Conservation (phyloP, 2,797 vertebrate species). For the Dendrocincla fuliginosa region DNA sequence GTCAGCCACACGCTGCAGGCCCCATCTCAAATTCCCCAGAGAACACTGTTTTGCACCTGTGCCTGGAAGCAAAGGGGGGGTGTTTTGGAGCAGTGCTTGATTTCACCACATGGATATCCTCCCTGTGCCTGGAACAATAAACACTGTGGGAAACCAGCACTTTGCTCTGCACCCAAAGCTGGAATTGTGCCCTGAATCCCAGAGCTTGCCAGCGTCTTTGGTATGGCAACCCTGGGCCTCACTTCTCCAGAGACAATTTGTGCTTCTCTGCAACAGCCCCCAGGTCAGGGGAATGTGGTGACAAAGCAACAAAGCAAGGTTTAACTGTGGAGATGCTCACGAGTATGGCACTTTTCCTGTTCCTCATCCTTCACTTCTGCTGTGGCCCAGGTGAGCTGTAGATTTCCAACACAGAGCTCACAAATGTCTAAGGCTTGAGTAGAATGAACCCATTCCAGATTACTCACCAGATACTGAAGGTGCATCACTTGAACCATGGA, state of each 20-base stretch:
- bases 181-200: not conserved
- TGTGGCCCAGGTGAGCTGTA: not conserved
- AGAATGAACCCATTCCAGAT: not conserved
- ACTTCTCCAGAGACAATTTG: not conserved
- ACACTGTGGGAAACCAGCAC: not conserved
- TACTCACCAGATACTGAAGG: not conserved
- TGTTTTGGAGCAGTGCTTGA: not conserved
- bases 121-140: not conserved
- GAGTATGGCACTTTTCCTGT: not conserved
- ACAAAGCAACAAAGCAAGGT: not conserved
- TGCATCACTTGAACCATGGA: not conserved
- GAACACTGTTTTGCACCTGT: not conserved
- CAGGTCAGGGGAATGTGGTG: not conserved
- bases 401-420: not conserved
- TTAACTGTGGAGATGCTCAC: not conserved
- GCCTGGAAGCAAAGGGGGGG: not conserved
- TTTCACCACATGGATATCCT: not conserved
- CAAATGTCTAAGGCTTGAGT: not conserved
- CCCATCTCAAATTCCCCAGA: not conserved
- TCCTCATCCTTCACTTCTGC: not conserved
- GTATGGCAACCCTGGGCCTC: not conserved
- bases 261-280: not conserved
- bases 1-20: not conserved
- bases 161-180: not conserved
- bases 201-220: not conserved